Percentiles rank a stretch among this genome's conserved stretches.
Conservation (phyloP, 2,113 vertebrate genomes). For the Hemiprocne comata region DNA sequence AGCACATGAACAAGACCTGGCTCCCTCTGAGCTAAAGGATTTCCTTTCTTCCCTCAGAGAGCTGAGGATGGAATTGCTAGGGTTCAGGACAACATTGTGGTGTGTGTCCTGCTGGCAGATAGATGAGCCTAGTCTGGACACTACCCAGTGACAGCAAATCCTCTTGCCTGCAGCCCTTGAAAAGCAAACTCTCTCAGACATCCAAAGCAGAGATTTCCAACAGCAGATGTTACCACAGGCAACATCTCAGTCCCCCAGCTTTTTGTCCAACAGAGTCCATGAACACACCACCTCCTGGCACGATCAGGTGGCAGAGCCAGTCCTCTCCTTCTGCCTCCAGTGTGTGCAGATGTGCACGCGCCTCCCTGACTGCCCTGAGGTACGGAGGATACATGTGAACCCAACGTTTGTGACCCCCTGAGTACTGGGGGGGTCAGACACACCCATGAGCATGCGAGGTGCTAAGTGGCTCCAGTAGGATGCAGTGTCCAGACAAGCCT, state of each 20-base stretch:
- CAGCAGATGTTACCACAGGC: neutral
- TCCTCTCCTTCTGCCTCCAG: neutral
- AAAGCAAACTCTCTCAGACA: neutral
- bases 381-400: fast-evolving
- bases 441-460: neutral
- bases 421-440: fast-evolving
- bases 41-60: neutral
- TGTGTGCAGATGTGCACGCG: fast-evolving
- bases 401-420: neutral
- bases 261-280: neutral
- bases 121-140: neutral
- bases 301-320: neutral
- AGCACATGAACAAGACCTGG: neutral
- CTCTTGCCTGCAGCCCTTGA: neutral
- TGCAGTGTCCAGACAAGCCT: neutral
- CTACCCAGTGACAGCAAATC: neutral
- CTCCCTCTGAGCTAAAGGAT: neutral
- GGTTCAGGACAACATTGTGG: neutral
- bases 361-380: neutral
- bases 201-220: neutral
- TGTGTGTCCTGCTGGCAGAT: neutral
- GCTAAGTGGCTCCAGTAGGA: neutral
- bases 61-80: neutral
- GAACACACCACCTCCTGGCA: neutral
- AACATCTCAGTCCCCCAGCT: neutral